Evolutionary conservation across 1,140 invertebrate species (phyloP).

Genomic region (Drosophila lowei): DNA sequence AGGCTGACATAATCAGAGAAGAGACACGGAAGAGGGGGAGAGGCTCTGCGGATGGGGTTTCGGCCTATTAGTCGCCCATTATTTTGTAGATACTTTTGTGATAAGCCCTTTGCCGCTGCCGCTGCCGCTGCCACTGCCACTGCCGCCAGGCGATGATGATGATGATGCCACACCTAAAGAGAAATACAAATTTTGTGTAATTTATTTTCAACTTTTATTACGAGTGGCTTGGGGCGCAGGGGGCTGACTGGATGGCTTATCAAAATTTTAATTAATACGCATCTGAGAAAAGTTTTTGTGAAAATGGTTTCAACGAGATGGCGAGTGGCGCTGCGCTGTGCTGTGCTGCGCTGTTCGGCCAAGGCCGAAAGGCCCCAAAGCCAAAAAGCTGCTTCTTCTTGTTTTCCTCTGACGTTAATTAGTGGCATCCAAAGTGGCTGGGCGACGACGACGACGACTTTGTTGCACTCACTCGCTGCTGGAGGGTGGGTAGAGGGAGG

Average conservation of each 20-base stretch:
- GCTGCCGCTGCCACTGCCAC: slow-evolving; percentile 21
- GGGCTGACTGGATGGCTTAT: slow-evolving; percentile 42
- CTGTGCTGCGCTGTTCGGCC: background rate
- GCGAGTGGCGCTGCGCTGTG: background rate
- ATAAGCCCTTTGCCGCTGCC: slow-evolving; percentile 64
- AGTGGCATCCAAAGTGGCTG: slow-evolving; percentile 69
- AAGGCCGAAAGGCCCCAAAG: slow-evolving; percentile 43
- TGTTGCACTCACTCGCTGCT: slow-evolving; percentile 45
- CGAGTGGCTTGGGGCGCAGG: slow-evolving; percentile 8
- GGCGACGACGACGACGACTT: slow-evolving; percentile 47
- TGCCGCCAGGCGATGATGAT: slow-evolving; percentile 9
- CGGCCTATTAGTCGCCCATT: slow-evolving; percentile 75
- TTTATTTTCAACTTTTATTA: slow-evolving; percentile 78
- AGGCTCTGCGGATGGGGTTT: slow-evolving; percentile 9
- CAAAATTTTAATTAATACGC: slow-evolving; percentile 81
- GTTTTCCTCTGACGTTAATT: slow-evolving; percentile 62
- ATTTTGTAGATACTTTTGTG: slow-evolving; percentile 76
- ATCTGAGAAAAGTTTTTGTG: slow-evolving; percentile 72
- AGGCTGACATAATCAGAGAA: slow-evolving; percentile 60
- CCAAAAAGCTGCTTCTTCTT: slow-evolving; percentile 46
- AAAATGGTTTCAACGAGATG: slow-evolving; percentile 58
- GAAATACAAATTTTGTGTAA: slow-evolving; percentile 73
- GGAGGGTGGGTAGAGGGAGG: background rate
- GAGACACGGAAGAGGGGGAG: background rate
- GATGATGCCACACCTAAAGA: slow-evolving; percentile 65